Evolutionary conservation across 2,797 vertebrate genomes (phyloP), one percentile per base, ranked within the genome.

Genomic region (Ctenochaetus hawaiiensis): DNA sequence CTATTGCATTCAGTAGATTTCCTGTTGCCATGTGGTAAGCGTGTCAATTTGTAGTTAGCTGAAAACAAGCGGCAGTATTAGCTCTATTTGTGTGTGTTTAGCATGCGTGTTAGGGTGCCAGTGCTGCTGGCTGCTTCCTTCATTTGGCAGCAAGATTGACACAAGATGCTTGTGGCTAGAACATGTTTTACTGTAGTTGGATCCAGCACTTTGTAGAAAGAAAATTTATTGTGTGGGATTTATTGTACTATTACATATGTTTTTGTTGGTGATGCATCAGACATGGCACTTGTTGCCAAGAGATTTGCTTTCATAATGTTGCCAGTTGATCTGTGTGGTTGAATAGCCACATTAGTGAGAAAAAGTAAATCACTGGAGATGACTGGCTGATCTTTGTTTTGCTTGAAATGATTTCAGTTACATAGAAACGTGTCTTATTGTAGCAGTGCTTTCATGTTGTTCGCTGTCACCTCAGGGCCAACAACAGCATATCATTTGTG

Each of bases 121-220:
- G 45, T 30, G 69, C 63, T 72, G 48, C 58, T 66, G 66, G 57
- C 63, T 82, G 68, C 56, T 39, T 54, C 43, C 49, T 67, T 8
- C 51, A 75, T 69, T 56, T 81, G 62, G 12, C 52, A 60, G 2
- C 69, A 47, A 52, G 57, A 64, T 48, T 69, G 72, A 62, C 70
- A 59, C 49, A 16, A 23, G 56, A 44, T n/a, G 64, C 10, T 41
- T 23, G 22, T 61, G 39, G n/a, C 49, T 66, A 20, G 16, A 59
- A 62, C 69, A 53, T 68, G 69, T 67, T 60, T 60, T 60, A 58
- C 60, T 54, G 57, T 17, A 61, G 70, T 64, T 71, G 61, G 47
- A 62, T 37, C n/a, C 60, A n/a, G 44, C 37, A 37, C 41, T 62
- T 49, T 62, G 30, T 30, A 23, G 63, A 23, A 62, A 22, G 52